Evolutionary conservation across 2,113 vertebrate species (phyloP).

Genomic region (Eudyptes chrysolophus): DNA sequence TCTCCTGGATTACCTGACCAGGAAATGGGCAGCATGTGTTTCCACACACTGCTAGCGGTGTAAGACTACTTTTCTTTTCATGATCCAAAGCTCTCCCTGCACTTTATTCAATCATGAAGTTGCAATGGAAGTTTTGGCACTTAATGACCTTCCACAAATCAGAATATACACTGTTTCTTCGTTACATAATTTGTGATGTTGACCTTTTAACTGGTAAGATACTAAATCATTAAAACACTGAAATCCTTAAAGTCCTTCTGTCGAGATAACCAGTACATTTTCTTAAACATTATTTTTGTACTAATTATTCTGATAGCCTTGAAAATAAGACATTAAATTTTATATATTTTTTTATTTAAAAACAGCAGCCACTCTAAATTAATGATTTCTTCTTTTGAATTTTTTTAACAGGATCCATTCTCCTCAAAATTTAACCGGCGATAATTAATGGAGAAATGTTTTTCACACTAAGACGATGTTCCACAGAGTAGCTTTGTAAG

Average conservation of each 20-base stretch:
- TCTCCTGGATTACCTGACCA: background rate
- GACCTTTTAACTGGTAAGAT: background rate
- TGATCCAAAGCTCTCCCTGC: background rate
- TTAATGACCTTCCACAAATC: background rate
- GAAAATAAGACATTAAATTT: background rate
- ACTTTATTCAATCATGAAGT: background rate
- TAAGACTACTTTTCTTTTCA: background rate
- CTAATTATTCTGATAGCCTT: background rate
- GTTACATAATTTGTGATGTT: background rate
- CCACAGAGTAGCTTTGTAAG: background rate
- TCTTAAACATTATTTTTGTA: background rate
- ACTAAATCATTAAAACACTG: background rate
- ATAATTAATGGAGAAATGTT: background rate
- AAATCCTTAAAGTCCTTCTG: background rate
- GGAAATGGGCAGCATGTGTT: rapidly evolving
- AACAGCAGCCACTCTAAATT: background rate
- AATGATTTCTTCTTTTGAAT: rapidly evolving
- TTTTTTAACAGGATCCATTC: background rate
- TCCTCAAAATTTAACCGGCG: background rate
- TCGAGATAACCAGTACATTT: background rate
- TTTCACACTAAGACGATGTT: background rate
- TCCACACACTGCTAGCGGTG: background rate
- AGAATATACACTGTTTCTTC: background rate
- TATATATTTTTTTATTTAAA: background rate
- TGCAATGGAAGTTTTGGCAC: background rate